phyloP scores from a whole-genome alignment of 2,797 vertebrate genomes.

The Enteromius argenteus region DNA sequence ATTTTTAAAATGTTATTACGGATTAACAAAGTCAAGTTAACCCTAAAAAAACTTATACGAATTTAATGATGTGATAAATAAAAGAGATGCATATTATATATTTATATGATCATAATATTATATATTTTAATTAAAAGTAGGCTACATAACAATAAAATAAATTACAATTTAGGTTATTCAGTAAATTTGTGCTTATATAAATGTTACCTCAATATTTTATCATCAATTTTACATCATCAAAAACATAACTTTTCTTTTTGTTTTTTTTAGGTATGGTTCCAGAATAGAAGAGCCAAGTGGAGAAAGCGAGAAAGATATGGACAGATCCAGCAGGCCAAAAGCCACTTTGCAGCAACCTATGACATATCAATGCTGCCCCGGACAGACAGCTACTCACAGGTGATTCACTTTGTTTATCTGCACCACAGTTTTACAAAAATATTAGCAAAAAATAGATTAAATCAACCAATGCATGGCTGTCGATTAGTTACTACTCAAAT shows the following conservation, averaged over 20 bases:
- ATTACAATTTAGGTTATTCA: not conserved
- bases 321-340: slow-evolving; percentile 98
- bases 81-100: too few relatives aligned
- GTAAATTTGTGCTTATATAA: not conserved
- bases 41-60: not conserved
- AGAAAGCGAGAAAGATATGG: slow-evolving; percentile 97
- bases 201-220: not conserved
- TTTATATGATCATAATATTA: too few relatives aligned
- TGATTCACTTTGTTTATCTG: slow-evolving; percentile 56
- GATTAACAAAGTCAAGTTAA: not conserved
- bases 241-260: not conserved
- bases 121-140: not conserved
- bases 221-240: not conserved
- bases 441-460: not conserved
- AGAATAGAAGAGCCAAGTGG: slow-evolving; percentile 99
- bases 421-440: not conserved
- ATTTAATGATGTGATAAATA: not conserved
- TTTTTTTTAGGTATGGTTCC: slow-evolving; percentile 92
- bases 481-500: not conserved
- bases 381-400: slow-evolving; percentile 95
- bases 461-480: not conserved
- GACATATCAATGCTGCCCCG: slow-evolving; percentile 94
- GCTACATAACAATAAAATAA: not conserved
- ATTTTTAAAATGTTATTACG: not conserved
- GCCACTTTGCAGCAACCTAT: slow-evolving; percentile 94